Conservation (phyloP, 2,797 vertebrate genomes). For the Caiman crocodilus region DNA sequence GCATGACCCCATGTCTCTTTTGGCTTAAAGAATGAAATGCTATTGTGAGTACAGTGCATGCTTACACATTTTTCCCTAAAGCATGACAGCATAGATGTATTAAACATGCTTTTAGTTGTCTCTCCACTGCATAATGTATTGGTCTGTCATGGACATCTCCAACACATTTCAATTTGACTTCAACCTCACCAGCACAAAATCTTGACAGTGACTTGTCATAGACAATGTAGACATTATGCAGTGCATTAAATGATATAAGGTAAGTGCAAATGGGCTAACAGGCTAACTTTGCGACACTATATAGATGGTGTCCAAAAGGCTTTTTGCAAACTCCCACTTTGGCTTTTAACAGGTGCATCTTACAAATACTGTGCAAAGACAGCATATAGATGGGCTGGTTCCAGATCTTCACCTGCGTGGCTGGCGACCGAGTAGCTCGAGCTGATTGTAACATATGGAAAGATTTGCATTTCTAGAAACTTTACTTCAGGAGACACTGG, state of each 20-base stretch:
- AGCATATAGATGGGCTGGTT: slow-evolving; percentile 3
- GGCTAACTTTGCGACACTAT: slow-evolving; percentile 66
- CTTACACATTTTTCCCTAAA: slow-evolving; percentile 22
- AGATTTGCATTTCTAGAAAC: not conserved
- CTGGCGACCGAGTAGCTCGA: slow-evolving; percentile 34
- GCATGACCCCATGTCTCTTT: slow-evolving; percentile 41
- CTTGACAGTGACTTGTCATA: slow-evolving; percentile 64
- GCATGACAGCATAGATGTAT: slow-evolving; percentile 54
- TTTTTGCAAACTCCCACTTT: slow-evolving; percentile 60
- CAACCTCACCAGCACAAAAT: slow-evolving; percentile 63
- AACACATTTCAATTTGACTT: not conserved
- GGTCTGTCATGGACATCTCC: slow-evolving; percentile 38
- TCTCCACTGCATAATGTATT: slow-evolving; percentile 37
- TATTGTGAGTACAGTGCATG: slow-evolving; percentile 62
- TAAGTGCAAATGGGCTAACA: slow-evolving; percentile 62
- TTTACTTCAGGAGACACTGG: not conserved
- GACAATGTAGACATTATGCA: slow-evolving; percentile 68
- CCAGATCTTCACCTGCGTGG: slow-evolving; percentile 5
- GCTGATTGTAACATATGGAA: not conserved
- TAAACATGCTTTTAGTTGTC: slow-evolving; percentile 51
- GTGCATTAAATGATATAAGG: slow-evolving; percentile 56
- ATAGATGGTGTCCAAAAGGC: slow-evolving; percentile 63
- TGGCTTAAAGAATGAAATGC: slow-evolving; percentile 54
- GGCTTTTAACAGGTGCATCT: slow-evolving; percentile 60
- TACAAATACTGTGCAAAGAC: slow-evolving; percentile 66